phyloP scores from a whole-genome alignment of 2,113 vertebrate species.

The Halcyon malimbica region DNA sequence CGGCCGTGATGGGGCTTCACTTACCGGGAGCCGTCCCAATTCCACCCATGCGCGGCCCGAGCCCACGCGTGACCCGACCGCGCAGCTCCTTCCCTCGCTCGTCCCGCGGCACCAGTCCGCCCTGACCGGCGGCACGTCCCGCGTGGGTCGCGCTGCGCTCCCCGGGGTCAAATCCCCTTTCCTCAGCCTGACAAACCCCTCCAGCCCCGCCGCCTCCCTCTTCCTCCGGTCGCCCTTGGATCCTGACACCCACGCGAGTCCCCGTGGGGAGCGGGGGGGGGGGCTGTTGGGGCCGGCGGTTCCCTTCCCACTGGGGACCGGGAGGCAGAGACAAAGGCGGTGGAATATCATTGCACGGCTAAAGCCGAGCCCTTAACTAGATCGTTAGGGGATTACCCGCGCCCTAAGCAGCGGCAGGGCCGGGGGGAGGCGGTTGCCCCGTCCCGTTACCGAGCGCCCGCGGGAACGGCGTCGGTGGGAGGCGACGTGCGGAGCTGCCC shows the following conservation, averaged over 20 bases:
- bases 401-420: not conserved
- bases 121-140: not conserved
- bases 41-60: not conserved
- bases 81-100: not conserved
- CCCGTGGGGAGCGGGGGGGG: not conserved
- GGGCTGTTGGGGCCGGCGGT: not conserved
- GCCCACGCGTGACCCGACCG: not conserved
- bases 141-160: not conserved
- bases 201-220: not conserved
- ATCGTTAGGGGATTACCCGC: constrained; percentile 52
- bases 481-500: not conserved
- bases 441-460: constrained; percentile 8
- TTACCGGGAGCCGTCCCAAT: not conserved
- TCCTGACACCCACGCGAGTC: not conserved
- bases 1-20: not conserved
- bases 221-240: not conserved
- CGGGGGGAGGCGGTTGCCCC: not conserved
- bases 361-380: constrained; percentile 54
- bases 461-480: not conserved
- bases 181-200: not conserved
- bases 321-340: constrained; percentile 25
- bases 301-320: not conserved
- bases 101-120: not conserved
- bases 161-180: not conserved
- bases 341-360: constrained; percentile 21